phyloP scores from a whole-genome alignment of 2,888 invertebrate genomes.

The Punctoribates punctum region DNA sequence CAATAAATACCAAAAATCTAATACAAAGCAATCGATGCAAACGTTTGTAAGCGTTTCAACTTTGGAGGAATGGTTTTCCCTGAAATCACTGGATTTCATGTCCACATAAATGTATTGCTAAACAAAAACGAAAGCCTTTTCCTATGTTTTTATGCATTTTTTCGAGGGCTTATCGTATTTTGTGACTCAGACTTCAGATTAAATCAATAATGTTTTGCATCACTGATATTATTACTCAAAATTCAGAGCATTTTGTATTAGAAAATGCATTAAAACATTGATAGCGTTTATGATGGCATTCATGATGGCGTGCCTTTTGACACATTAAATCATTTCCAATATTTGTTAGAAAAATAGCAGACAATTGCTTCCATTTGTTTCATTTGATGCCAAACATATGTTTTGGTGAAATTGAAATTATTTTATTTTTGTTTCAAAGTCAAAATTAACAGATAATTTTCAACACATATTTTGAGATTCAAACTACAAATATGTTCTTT shows the following conservation, averaged over 20 bases:
- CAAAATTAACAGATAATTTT: neutral
- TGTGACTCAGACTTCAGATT: conserved; percentile 18
- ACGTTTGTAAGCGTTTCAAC: neutral
- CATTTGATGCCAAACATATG: conserved; percentile 10
- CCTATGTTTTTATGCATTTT: neutral
- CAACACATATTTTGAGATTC: no score
- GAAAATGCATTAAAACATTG: conserved; percentile 11
- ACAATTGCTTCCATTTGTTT: conserved; percentile 6
- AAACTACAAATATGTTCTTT: no score
- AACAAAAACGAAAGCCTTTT: neutral
- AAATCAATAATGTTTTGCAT: conserved; percentile 24
- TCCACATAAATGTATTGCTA: neutral
- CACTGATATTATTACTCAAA: conserved; percentile 17
- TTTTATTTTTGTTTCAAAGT: neutral
- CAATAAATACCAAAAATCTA: conserved; percentile 10
- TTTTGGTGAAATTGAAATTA: neutral
- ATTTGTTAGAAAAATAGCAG: neutral
- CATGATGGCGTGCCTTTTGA: conserved; percentile 5
- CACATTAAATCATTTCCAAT: conserved; percentile 17
- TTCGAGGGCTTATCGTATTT: neutral
- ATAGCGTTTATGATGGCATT: no score
- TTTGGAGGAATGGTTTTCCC: neutral
- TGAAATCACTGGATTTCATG: conserved; percentile 10
- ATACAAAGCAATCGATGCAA: conserved; percentile 3
- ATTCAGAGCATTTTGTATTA: neutral